These are phyloP conservation scores for Gadopsis bispinosus DNA, from an alignment of 2,797 vertebrate genomes.

Conservation along the genomic window DNA sequence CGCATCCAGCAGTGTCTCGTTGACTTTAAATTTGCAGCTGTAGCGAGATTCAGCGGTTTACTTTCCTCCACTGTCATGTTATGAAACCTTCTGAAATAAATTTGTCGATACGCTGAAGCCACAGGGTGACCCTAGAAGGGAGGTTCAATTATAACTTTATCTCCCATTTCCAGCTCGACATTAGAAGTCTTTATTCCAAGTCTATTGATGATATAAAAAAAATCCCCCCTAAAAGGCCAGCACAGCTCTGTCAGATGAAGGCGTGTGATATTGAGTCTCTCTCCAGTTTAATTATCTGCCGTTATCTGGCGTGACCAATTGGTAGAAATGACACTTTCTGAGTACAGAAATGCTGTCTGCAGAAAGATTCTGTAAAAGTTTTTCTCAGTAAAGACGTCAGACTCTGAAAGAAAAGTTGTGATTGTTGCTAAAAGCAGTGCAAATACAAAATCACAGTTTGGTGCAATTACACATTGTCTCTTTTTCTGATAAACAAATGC, in stretches of 20 bases:
- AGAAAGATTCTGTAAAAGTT: neutral
- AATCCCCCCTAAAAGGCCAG: constrained; percentile 7
- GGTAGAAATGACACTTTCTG: constrained; percentile 16
- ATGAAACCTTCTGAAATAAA: constrained; percentile 12
- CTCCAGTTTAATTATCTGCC: constrained; percentile 32
- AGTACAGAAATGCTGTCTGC: neutral
- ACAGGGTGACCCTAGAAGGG: constrained; percentile 26
- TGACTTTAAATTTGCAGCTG: neutral
- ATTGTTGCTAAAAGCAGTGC: neutral
- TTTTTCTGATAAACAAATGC: neutral
- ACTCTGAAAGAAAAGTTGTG: neutral
- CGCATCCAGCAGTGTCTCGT: neutral
- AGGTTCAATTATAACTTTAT: constrained; percentile 26
- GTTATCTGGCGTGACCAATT: constrained; percentile 23
- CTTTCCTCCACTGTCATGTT: constrained; percentile 15
- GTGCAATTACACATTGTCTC: constrained; percentile 1
- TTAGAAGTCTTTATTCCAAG: constrained; percentile 21
- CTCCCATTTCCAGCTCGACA: constrained; percentile 13
- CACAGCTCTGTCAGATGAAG: constrained; percentile 14
- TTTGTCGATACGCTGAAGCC: constrained; percentile 9
- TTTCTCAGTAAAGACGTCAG: neutral
- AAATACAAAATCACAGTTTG: neutral
- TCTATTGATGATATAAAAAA: neutral
- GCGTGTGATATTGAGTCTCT: neutral
- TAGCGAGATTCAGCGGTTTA: neutral